These are phyloP conservation scores for Diplazon laetatorius DNA, from an alignment of 2,888 invertebrate genomes.

Conservation along the genomic window DNA sequence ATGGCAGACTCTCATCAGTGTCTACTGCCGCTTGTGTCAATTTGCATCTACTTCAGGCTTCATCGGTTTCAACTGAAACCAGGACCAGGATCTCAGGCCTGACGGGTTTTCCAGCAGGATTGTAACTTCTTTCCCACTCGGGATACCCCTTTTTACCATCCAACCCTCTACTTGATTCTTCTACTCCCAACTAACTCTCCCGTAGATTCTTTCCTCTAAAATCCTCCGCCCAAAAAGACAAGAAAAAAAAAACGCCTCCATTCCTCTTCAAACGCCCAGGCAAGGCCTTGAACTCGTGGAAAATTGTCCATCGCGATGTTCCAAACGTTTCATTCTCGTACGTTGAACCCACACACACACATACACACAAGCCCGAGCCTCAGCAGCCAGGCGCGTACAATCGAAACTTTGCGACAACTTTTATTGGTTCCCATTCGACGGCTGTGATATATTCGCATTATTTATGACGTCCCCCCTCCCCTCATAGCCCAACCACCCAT, in stretches of 20 bases:
- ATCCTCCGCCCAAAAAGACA: background rate
- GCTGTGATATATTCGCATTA: conserved; percentile 2
- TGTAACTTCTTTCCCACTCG: too few species aligned
- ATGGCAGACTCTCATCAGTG: too few species aligned
- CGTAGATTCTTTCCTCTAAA: conserved; percentile 15
- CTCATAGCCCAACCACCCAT: background rate
- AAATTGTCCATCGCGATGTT: conserved; percentile 44
- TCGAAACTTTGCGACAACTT: conserved; percentile 29
- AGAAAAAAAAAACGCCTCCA: conserved; percentile 7
- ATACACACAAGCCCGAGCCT: too few species aligned
- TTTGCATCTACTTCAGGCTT: too few species aligned
- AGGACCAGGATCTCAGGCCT: too few species aligned
- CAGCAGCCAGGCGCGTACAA: background rate
- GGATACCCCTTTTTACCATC: background rate
- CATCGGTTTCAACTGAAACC: too few species aligned
- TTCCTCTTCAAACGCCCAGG: background rate
- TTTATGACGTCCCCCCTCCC: background rate
- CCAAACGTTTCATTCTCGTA: conserved; percentile 13
- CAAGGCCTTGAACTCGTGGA: conserved; percentile 34
- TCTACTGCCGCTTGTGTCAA: too few species aligned
- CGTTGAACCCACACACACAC: conserved; percentile 43
- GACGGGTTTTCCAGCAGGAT: too few species aligned
- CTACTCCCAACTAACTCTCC: background rate
- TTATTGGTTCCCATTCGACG: conserved; percentile 4
- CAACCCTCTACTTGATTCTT: background rate